These are phyloP conservation scores for Syngnathus rostellatus DNA, from an alignment of 2,797 vertebrate genomes.

Conservation along the genomic window DNA sequence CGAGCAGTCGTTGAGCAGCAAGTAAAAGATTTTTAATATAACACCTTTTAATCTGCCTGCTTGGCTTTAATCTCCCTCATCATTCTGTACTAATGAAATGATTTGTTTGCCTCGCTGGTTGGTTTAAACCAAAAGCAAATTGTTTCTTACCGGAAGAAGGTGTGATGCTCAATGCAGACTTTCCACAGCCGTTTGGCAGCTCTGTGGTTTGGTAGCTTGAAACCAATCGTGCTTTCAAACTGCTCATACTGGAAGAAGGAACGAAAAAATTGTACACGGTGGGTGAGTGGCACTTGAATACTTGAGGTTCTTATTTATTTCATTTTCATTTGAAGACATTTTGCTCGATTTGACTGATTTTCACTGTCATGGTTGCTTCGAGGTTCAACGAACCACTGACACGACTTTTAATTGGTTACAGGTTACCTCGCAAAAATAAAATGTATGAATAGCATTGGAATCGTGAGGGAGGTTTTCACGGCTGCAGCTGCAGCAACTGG, in stretches of 20 bases:
- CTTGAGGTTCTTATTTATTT: background rate
- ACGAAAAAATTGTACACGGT: background rate
- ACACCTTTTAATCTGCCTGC: background rate
- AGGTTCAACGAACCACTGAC: no score
- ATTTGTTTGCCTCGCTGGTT: background rate
- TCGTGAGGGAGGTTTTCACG: slow-evolving; percentile 10
- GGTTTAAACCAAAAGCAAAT: slow-evolving; percentile 1
- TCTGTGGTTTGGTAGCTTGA: slow-evolving; percentile 95
- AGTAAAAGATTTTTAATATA: background rate
- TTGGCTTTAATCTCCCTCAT: background rate
- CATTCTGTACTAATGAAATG: background rate
- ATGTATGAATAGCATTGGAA: background rate
- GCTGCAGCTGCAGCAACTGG: slow-evolving; percentile 58
- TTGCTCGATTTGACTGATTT: background rate
- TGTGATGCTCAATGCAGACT: slow-evolving; percentile 98
- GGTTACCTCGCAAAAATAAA: background rate
- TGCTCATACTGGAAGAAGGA: slow-evolving; percentile 64
- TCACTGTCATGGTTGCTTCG: no score
- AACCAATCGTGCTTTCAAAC: slow-evolving; percentile 94
- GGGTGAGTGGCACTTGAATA: background rate
- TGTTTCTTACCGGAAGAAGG: slow-evolving; percentile 87
- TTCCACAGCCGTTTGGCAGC: slow-evolving; percentile 97
- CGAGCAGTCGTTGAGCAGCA: background rate
- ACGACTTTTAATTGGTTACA: no score
- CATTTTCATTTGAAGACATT: background rate